These are phyloP conservation scores for Drosophila willistoni DNA, from an alignment of 1,140 invertebrate species.

Conservation along the genomic window DNA sequence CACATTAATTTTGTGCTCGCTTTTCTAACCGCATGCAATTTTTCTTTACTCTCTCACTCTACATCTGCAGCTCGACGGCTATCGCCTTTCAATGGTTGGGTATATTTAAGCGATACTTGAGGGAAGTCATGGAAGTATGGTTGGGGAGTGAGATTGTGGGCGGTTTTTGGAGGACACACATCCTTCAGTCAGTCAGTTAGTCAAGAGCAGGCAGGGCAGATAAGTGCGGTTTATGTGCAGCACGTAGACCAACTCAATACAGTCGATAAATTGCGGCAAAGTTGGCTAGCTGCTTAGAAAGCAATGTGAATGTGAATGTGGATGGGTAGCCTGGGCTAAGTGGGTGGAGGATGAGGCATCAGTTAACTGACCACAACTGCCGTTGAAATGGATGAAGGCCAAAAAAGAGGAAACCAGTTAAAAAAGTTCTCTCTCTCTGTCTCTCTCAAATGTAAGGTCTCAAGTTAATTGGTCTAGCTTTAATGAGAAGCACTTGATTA, in stretches of 20 bases:
- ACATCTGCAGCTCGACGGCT: conserved; percentile 39
- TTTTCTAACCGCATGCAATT: conserved; percentile 76
- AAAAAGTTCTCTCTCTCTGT: conserved; percentile 37
- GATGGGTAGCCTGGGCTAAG: background rate
- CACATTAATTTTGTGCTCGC: conserved; percentile 78
- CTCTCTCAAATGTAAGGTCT: conserved; percentile 26
- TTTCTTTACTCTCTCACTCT: conserved; percentile 53
- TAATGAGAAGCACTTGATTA: conserved; percentile 44
- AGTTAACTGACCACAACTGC: conserved; percentile 23
- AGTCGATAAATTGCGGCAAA: conserved; percentile 71
- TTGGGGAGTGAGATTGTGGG: background rate
- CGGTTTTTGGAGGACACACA: conserved; percentile 21
- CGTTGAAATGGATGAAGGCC: background rate
- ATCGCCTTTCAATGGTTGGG: conserved; percentile 69
- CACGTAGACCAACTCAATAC: conserved; percentile 76
- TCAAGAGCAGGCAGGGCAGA: conserved; percentile 60
- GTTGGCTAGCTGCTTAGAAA: conserved; percentile 54
- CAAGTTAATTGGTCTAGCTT: conserved; percentile 32
- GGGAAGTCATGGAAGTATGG: background rate
- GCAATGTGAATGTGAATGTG: background rate
- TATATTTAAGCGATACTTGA: conserved; percentile 31
- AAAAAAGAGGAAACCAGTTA: conserved; percentile 53
- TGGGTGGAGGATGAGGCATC: background rate
- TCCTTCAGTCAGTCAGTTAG: conserved; percentile 73
- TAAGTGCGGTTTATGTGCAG: conserved; percentile 79